phyloP scores from a whole-genome alignment of 2,888 invertebrate species.

The Timema cristinae region DNA sequence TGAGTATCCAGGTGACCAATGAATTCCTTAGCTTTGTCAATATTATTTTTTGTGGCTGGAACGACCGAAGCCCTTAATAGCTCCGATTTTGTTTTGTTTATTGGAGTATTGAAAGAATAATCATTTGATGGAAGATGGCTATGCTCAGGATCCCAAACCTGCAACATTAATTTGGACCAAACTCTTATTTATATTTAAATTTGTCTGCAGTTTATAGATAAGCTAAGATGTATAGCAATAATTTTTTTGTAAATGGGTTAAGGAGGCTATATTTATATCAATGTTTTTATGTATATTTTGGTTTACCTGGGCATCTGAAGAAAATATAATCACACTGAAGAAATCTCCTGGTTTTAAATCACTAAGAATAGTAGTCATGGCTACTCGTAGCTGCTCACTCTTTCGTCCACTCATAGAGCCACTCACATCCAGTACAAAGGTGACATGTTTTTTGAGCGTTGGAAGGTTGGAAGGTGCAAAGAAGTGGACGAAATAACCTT shows the following conservation, averaged over 20 bases:
- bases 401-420: slow-evolving; percentile 51
- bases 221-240: too few species aligned
- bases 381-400: slow-evolving; percentile 44
- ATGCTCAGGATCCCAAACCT: too few species aligned
- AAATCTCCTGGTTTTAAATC: slow-evolving; percentile 42
- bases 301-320: slow-evolving; percentile 27
- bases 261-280: too few species aligned
- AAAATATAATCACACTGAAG: slow-evolving; percentile 46
- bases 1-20: slow-evolving; percentile 52
- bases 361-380: slow-evolving; percentile 44
- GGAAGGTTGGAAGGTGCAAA: slow-evolving; percentile 45
- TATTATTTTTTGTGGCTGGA: slow-evolving; percentile 52
- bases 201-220: too few species aligned
- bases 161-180: too few species aligned
- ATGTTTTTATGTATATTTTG: too few species aligned
- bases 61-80: slow-evolving; percentile 45
- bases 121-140: too few species aligned
- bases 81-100: background rate
- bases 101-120: too few species aligned
- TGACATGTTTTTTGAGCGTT: slow-evolving; percentile 45
- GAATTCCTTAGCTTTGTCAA: slow-evolving; percentile 55
- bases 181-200: too few species aligned
- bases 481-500: slow-evolving; percentile 51
- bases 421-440: slow-evolving; percentile 51
- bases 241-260: too few species aligned